These are phyloP conservation scores for Drosophila tanythrix DNA, from an alignment of 2,888 invertebrate species.

Conservation along the genomic window DNA sequence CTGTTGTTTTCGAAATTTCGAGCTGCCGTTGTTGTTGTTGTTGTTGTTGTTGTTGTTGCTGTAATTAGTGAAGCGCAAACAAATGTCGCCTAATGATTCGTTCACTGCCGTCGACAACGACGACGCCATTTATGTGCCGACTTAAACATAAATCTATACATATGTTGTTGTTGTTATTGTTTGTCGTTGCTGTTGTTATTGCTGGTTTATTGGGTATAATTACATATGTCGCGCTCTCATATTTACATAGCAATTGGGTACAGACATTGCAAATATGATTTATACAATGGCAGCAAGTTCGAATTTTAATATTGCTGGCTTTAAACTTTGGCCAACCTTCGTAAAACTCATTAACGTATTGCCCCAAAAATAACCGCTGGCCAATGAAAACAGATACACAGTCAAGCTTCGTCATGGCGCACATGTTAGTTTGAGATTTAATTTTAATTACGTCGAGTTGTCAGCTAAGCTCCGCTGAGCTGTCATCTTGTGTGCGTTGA, in stretches of 20 bases:
- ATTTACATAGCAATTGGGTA: constrained; percentile 68
- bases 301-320: constrained; percentile 30
- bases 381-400: constrained; percentile 39
- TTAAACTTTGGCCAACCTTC: constrained; percentile 53
- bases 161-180: constrained; percentile 12
- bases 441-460: constrained; percentile 79
- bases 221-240: constrained; percentile 75
- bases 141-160: constrained; percentile 49
- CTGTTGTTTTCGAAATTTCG: constrained; percentile 47
- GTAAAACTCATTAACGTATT: constrained; percentile 52
- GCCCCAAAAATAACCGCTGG: constrained; percentile 62
- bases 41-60: constrained; percentile 61
- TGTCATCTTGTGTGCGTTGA: constrained; percentile 42
- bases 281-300: constrained; percentile 30
- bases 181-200: constrained; percentile 49
- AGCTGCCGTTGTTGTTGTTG: constrained; percentile 52
- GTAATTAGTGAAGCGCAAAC: constrained; percentile 82
- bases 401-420: not conserved
- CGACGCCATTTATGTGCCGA: constrained; percentile 65
- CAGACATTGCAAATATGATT: constrained; percentile 64
- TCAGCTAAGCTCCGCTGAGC: constrained; percentile 44
- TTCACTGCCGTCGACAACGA: constrained; percentile 59
- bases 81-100: constrained; percentile 80
- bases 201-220: constrained; percentile 64
- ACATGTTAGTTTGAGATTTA: constrained; percentile 74